Conservation (phyloP, 2,888 invertebrate genomes). For the Lithophane leautieri region DNA sequence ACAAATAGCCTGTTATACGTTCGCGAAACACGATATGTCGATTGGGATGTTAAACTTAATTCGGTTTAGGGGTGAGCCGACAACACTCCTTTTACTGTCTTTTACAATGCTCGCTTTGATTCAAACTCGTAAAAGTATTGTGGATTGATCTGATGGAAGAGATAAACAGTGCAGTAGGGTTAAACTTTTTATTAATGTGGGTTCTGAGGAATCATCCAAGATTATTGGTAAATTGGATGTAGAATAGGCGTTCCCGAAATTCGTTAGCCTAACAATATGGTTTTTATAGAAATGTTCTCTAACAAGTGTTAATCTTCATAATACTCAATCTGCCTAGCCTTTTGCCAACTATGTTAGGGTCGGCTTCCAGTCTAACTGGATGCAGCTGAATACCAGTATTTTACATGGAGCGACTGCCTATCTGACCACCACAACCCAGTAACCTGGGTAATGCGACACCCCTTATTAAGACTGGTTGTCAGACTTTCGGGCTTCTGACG, state of each 20-base stretch:
- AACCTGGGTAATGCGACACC: no score
- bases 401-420: no score
- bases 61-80: conserved; percentile 83
- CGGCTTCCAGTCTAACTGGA: no score
- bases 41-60: conserved; percentile 90
- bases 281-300: not conserved
- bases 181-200: conserved; percentile 29
- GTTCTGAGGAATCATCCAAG: not conserved
- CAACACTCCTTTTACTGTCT: conserved; percentile 85
- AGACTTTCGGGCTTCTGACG: no score
- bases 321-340: not conserved
- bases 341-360: no score
- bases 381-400: no score
- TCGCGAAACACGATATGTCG: conserved; percentile 85
- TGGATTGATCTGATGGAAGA: conserved; percentile 40
- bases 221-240: not conserved
- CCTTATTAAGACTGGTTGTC: no score
- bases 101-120: conserved; percentile 83
- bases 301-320: not conserved
- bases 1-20: conserved; percentile 84
- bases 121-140: conserved; percentile 66
- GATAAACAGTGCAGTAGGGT: conserved; percentile 25
- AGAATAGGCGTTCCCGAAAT: not conserved
- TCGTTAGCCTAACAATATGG: not conserved
- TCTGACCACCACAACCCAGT: no score